Base-by-base conservation (phyloP, 2,797 vertebrate species). In the Semotilus atromaculatus region DNA sequence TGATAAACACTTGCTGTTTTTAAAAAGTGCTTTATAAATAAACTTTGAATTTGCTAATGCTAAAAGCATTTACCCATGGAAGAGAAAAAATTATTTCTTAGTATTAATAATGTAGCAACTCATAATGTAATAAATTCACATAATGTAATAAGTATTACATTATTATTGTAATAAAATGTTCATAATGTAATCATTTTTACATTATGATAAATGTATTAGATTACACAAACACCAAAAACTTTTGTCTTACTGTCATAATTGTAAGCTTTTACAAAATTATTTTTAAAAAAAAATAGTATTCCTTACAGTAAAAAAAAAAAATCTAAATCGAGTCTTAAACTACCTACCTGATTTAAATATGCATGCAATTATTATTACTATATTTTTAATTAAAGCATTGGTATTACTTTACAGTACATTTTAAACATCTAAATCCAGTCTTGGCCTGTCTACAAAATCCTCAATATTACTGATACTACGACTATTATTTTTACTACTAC, bases 41-140 rank as follows among this genome's bases (percentile, higher is more conserved):
- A 40, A 40, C 43, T 45, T 14, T 45, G 3, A 45, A 13, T 45
- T 45, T 45, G 43, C 43, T 45, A 45, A 87, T 45, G 43, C 43
- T 45, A 45, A 87, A 81, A 83, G 29, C 90, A 92, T 92, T 92
- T 90, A 94, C 90, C 86, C 91, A 91, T 89, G 90, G 89, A 92
- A 48, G 21, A 40, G 51, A 84, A 68, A 72, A 89, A 85, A 90
- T 9, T 45, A 91, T 91, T 90, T 64, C 6, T 19, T 31, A 64
- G 16, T 8, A 66, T 66, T 66, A 92, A 92, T 51, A 51, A 55
- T 55, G 21, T 23, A 8, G 53, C 7, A 55, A 55, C 21, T 55
- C 53, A 40, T 40, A 55, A 55, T 55, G 51, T 53, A 53, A 53
- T 53, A 53, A 53, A 19, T 53, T 7, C 51, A 53, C 51, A 53